These are phyloP conservation scores for Patiria pectinifera DNA, from an alignment of 53 echinoderm and acorn worm genomes.

Conservation along the genomic window DNA sequence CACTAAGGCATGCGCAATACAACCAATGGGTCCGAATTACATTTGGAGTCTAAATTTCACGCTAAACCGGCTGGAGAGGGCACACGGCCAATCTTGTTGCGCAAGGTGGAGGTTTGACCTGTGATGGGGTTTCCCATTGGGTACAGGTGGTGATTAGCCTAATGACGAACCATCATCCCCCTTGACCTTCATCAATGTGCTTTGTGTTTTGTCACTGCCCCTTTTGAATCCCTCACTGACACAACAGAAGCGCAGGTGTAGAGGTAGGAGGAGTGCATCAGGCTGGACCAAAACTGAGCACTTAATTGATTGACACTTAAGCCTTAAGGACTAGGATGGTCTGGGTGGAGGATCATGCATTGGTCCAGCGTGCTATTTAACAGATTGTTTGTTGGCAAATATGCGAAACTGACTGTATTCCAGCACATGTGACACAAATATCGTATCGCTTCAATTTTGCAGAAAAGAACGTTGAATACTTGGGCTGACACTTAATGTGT, in stretches of 20 bases:
- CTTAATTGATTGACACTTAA: background rate
- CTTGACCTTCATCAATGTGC: constrained; percentile 12
- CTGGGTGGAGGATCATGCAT: no score
- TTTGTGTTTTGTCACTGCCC: background rate
- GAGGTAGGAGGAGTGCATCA: background rate
- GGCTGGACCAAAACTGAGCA: background rate
- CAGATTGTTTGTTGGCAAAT: no score
- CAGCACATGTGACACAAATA: no score
- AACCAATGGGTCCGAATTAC: background rate
- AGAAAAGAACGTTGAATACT: no score
- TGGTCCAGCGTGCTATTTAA: no score
- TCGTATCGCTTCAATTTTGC: no score
- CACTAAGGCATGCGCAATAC: background rate
- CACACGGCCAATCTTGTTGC: no score
- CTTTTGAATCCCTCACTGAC: background rate
- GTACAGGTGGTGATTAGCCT: background rate
- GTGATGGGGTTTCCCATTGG: background rate
- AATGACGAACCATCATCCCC: background rate
- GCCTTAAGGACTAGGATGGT: background rate
- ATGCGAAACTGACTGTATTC: no score
- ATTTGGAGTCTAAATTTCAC: no score
- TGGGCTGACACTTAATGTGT: no score
- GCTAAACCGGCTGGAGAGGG: no score
- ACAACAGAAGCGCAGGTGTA: constrained; percentile 24
- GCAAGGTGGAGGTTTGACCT: background rate